These are phyloP conservation scores for Gnathonemus echidnorhynchus DNA, from an alignment of 2,113 vertebrate genomes.

Conservation along the genomic window DNA sequence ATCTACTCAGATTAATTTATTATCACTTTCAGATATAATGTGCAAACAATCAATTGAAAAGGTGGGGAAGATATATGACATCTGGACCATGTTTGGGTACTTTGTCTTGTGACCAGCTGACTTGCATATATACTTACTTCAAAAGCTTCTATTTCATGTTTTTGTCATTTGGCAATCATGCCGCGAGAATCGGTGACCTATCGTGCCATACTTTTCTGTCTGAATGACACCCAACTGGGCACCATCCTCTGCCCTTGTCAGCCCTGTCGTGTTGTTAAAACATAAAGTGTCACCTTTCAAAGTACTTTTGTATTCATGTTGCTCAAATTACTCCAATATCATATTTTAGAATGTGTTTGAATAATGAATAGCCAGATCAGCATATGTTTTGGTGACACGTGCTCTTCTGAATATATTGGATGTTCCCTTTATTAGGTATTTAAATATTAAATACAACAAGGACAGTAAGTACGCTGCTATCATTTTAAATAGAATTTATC, in stretches of 20 bases:
- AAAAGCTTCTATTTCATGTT: constrained; percentile 61
- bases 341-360: constrained; percentile 42
- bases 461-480: background rate
- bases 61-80: constrained; percentile 48
- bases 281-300: constrained; percentile 32
- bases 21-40: constrained; percentile 13
- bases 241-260: background rate
- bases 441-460: constrained; percentile 18
- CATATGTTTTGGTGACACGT: constrained; percentile 39
- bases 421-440: constrained; percentile 10
- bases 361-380: constrained; percentile 32
- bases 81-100: constrained; percentile 47
- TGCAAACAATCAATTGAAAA: constrained; percentile 35
- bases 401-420: constrained; percentile 18
- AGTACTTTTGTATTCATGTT: constrained; percentile 44
- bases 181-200: constrained; percentile 50
- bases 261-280: constrained; percentile 13
- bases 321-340: constrained; percentile 60
- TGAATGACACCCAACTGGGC: constrained; percentile 20
- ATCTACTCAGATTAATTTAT: constrained; percentile 50
- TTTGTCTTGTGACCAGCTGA: constrained; percentile 45
- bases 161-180: constrained; percentile 40
- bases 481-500: background rate
- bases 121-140: constrained; percentile 42
- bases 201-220: constrained; percentile 35